Evolutionary conservation across 2,888 invertebrate genomes (phyloP), one percentile per base, ranked within the genome.

Genomic region (Laothoe populi): DNA sequence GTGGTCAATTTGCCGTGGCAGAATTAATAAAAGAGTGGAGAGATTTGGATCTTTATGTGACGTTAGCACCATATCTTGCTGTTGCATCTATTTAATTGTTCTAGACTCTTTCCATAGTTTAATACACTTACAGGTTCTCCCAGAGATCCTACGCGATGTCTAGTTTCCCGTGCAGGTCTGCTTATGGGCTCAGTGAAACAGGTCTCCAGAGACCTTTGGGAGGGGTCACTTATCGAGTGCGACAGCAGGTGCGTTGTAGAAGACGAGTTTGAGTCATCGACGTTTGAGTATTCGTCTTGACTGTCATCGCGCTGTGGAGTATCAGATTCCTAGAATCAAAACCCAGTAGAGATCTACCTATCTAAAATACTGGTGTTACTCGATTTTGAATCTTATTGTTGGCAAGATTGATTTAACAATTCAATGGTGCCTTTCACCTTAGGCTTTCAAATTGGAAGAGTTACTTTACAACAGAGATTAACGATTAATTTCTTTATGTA

Each of bases 291-390:
- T 35, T 90, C 90, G 40, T 92, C 91, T 0, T 88, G 86, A 64
- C 91, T 91, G 65, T 90, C 91, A 13, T 90, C 91, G 57, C 91
- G 82, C 65, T 90, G 90, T 21, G 84, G 86, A 0, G 86, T 89
- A 62, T 91, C 92, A 0, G 89, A 92, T 74, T 92, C 91, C 90
- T 92, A 72, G 10, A 61, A 44, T 64, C 59, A 35, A 38, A 31
- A 31, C 11, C 10, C 11, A 46, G 13, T 26, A 40, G 31, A 24
- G 13, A 42, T 42, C 46, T 8, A 24, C 1, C 10, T 48, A 7
- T 40, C 2, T 24, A 13, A n/a, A 53, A 53, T 53, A 8, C 10
- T 13, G 16, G 16, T 48, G 7, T 7, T 8, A 24, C 13, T 26
- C 21, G 2, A 5, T 19, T 8, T 45, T 21, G 21, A 45, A 45